A percentile compares a stretch with the other conserved stretches of the same genome.
Conservation (phyloP, 1,140 invertebrate genomes). For the Chrysomallon squamiferum region DNA sequence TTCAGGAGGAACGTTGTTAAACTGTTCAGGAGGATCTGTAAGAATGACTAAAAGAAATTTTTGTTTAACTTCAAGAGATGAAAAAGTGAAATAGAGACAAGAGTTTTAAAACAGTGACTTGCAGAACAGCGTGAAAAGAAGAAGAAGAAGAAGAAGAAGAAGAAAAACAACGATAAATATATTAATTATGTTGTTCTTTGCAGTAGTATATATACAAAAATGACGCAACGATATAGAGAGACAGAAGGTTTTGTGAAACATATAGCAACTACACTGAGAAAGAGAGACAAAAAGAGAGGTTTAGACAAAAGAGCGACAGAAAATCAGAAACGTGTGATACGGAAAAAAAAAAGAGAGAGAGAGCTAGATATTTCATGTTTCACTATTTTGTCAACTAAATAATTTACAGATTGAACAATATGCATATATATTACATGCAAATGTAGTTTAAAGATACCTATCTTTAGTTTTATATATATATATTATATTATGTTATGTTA, state of each 20-base stretch:
- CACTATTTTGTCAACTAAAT: too few species aligned
- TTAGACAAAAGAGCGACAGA: too few species aligned
- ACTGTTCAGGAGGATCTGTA: slow-evolving; percentile 10
- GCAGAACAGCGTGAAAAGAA: too few species aligned
- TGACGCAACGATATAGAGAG: neutral
- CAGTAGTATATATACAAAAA: neutral
- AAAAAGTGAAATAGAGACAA: too few species aligned
- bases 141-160: neutral
- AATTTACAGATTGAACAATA: too few species aligned
- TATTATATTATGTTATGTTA: neutral
- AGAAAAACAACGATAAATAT: neutral
- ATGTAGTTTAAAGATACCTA: too few species aligned
- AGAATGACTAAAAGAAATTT: neutral
- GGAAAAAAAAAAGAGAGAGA: neutral
- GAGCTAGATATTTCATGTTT: neutral
- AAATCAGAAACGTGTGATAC: neutral
- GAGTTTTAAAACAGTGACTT: too few species aligned
- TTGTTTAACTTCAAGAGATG: too few species aligned
- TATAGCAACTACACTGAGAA: neutral
- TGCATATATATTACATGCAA: too few species aligned
- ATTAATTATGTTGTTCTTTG: neutral
- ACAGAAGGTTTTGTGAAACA: neutral
- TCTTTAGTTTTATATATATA: neutral
- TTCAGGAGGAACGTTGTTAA: slow-evolving; percentile 27
- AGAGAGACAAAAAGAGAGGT: too few species aligned